Evolutionary conservation across 2,888 invertebrate genomes (phyloP).

Genomic region (Acleris laterana): DNA sequence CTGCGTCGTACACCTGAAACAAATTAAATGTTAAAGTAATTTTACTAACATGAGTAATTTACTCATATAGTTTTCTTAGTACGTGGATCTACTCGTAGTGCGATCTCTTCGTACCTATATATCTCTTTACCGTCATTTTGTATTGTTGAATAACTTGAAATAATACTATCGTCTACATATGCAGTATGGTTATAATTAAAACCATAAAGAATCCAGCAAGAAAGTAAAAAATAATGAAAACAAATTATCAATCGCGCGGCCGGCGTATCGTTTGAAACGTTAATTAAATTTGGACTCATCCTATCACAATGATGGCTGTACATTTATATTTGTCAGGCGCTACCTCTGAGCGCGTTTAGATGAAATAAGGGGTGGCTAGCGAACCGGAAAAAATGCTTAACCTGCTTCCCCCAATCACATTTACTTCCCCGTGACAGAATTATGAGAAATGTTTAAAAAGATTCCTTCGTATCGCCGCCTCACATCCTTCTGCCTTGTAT

Average conservation of each 20-base stretch:
- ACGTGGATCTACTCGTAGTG: too few species aligned
- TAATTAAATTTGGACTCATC: conserved; percentile 66
- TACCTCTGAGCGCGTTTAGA: conserved; percentile 57
- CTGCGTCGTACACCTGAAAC: too few species aligned
- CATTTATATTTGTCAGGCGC: conserved; percentile 54
- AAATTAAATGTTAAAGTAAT: too few species aligned
- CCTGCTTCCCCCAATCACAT: conserved; percentile 72
- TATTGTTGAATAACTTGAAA: too few species aligned
- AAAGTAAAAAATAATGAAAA: conserved; percentile 52
- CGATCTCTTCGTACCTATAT: too few species aligned
- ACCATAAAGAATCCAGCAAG: conserved; percentile 28
- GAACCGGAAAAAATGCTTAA: conserved; percentile 74
- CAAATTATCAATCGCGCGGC: conserved; percentile 52
- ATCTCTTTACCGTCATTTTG: too few species aligned
- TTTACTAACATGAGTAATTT: too few species aligned
- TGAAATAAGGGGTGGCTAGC: conserved; percentile 65
- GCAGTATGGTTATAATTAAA: background rate
- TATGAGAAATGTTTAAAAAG: conserved; percentile 63
- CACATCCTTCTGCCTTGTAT: conserved; percentile 44
- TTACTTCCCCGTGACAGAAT: conserved; percentile 62
- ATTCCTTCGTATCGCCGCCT: conserved; percentile 46
- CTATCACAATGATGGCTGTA: conserved; percentile 57
- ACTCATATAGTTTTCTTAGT: too few species aligned
- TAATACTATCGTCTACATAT: too few species aligned
- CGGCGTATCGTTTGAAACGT: conserved; percentile 52